Evolutionary conservation across 2,113 vertebrate genomes (phyloP).

Genomic region (Ifrita kowaldi): DNA sequence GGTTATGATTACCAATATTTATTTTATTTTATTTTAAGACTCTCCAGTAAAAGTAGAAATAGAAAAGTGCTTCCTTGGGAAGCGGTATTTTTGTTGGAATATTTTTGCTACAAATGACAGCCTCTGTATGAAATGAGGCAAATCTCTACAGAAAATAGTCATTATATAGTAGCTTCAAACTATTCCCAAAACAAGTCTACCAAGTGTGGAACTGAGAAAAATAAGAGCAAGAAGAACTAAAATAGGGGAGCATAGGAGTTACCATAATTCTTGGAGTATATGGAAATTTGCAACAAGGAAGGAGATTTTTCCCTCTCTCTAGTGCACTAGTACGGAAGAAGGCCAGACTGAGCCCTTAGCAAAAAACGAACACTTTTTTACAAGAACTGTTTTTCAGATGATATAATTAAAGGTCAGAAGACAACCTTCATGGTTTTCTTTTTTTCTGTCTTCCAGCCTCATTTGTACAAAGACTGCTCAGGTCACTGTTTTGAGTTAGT

Average conservation of each 20-base stretch:
- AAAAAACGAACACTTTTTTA: not conserved
- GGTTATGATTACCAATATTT: not conserved
- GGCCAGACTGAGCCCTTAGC: not conserved
- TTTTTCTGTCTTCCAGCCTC: not conserved
- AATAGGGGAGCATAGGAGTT: not conserved
- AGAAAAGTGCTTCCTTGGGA: not conserved
- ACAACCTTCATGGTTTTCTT: not conserved
- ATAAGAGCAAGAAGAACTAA: not conserved
- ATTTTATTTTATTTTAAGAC: not conserved
- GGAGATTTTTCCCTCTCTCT: not conserved
- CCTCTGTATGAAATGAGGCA: not conserved
- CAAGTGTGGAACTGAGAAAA: not conserved
- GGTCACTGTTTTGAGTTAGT: slow-evolving; percentile 33
- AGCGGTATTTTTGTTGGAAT: not conserved
- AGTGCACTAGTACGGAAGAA: not conserved
- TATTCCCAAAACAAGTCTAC: not conserved
- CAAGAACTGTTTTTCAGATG: not conserved
- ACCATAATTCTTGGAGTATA: not conserved
- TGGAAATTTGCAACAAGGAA: not conserved
- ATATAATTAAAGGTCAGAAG: slow-evolving; percentile 12
- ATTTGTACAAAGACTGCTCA: not conserved
- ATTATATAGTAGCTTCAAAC: not conserved
- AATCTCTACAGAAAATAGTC: not conserved
- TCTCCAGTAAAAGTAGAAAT: not conserved
- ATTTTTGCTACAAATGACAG: not conserved